Conservation (phyloP, 2,797 vertebrate genomes). For the Acanthurus tractus region DNA sequence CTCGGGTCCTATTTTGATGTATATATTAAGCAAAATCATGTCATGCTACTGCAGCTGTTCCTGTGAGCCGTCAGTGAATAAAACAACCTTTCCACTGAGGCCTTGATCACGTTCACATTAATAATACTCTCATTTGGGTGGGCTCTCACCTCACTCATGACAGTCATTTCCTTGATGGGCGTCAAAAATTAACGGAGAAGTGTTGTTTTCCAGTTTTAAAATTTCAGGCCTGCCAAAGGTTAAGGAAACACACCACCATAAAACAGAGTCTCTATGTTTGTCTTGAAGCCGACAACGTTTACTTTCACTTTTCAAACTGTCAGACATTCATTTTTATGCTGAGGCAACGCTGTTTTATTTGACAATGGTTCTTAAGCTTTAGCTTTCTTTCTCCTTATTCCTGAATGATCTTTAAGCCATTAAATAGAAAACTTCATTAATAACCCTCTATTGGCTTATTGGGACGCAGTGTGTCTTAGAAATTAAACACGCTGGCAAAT, state of each 20-base stretch:
- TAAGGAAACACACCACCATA: constrained; percentile 68
- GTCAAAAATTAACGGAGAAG: constrained; percentile 64
- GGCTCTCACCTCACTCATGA: constrained; percentile 61
- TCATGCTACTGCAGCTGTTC: constrained; percentile 9
- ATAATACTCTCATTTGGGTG: constrained; percentile 61
- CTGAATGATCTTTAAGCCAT: constrained; percentile 6
- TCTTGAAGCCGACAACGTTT: constrained; percentile 48
- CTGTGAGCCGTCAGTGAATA: constrained; percentile 29
- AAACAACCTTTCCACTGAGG: constrained; percentile 27
- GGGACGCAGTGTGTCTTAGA: neutral
- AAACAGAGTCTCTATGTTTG: constrained; percentile 71
- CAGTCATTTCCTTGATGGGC: constrained; percentile 67
- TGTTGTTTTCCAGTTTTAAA: constrained; percentile 64
- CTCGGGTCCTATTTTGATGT: neutral
- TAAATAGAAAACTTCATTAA: neutral
- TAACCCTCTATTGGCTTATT: neutral
- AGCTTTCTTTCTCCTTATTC: constrained; percentile 18
- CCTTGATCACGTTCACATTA: constrained; percentile 51
- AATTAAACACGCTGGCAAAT: neutral
- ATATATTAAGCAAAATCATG: neutral
- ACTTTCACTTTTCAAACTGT: constrained; percentile 45
- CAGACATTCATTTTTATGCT: constrained; percentile 25
- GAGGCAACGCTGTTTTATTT: constrained; percentile 39
- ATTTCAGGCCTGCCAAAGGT: constrained; percentile 70
- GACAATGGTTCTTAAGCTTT: constrained; percentile 36